Evolutionary conservation across 2,888 invertebrate genomes (phyloP), one percentile per base, ranked within the genome.

Genomic region (Dryobota labecula): DNA sequence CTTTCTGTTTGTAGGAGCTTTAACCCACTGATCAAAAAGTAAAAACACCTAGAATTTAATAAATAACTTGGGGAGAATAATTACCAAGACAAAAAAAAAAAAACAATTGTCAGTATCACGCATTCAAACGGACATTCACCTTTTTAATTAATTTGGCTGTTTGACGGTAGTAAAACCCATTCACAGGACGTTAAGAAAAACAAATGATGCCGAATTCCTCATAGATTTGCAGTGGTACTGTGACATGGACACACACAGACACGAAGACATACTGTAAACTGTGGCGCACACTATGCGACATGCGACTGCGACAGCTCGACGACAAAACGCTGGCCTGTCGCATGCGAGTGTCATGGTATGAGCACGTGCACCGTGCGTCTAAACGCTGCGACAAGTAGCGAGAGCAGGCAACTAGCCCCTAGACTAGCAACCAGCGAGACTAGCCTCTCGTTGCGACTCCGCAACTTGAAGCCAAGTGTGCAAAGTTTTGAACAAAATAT

Each of bases 81-180:
- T 41, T 30, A 4, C 8, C 33, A 33, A 18, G 15, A 41, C 7
- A 58, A 53, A 43, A 41, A 41, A 57, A 60, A 41, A 13, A 66
- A 76, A n/a, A 20, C 13, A 51, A 53, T 2, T 27, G 24, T 0
- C 20, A 15, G 7, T 20, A 24, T 20, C 6, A 70, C 15, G 51
- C n/a, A 73, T 54, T 61, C 56, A 75, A 69, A 45, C 11, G 51
- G 9, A 36, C 64, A 38, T 70, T 68, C 68, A 61, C 70, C 72
- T 79, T 80, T 76, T 83, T 36, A 36, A 85, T 70, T 69, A 73
- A 85, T 78, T 80, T 68, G 47, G 65, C 61, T 56, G 67, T 58
- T 82, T 77, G 70, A 73, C 36, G 70, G 69, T 70, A 69, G 64
- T 77, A 81, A 73, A 73, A 73, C 65, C 51, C 71, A 80, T 83